Evolutionary conservation across 2,113 vertebrate species (phyloP), one percentile per base, ranked within the genome.

Genomic region (Melanotaenia duboulayi): DNA sequence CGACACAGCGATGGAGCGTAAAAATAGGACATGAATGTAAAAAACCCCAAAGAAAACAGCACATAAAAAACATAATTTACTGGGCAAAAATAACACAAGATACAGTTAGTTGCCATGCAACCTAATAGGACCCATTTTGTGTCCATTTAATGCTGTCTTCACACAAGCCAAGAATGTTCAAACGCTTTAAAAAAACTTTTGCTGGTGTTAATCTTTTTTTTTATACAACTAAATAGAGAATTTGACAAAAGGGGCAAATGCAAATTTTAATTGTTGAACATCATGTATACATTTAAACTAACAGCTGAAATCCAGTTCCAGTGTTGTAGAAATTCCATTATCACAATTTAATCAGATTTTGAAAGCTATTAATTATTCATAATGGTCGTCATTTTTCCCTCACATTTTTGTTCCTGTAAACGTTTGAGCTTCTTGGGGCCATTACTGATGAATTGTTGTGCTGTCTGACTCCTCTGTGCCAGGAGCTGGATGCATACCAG

Each of bases 401-500:
- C 13, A 6, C 2, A 55, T 71, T 74, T 68, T 28, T 61, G 64
- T 57, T 56, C 20, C 35, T 82, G 58, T 84, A 65, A 76, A 79
- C 76, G 51, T 62, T 64, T n/a, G 9, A 71, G 80, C 61, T 73
- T 82, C 64, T 78, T 62, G 73, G 54, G 72, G 80, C 72, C 73
- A 60, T 78, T 76, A 56, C 60, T 69, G 74, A 76, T 80, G 69
- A 84, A 74, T 68, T 84, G 79, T 66, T 68, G 66, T 64, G 81
- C 81, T 79, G 75, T 87, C 74, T 74, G 68, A 65, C 60, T 79
- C 65, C 60, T 82, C 76, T 58, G 20, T 76, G 60, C 66, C 72
- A 82, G 77, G 50, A 70, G 49, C 70, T 88, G 80, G 80, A 76
- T 87, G 67, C 78, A 69, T 42, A 83, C 73, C 80, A 86, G 70